Conservation (phyloP, 2,113 vertebrate species). For the Ptilonorhynchus violaceus region DNA sequence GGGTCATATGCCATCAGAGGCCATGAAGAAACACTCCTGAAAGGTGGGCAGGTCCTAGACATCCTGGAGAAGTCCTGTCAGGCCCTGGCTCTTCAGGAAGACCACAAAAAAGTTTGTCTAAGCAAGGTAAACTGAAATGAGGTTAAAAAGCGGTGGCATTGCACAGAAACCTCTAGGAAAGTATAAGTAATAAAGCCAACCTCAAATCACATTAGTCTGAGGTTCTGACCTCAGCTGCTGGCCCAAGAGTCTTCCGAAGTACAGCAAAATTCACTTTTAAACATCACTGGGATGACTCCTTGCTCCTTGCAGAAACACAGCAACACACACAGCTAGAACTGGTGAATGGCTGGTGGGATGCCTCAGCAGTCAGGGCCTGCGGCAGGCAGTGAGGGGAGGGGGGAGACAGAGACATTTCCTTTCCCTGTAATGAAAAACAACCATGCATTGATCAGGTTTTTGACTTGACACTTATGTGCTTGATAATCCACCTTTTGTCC, state of each 20-base stretch:
- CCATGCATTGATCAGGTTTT: background rate
- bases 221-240: background rate
- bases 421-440: background rate
- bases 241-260: background rate
- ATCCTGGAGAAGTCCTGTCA: background rate
- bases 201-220: background rate
- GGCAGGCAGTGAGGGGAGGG: background rate
- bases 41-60: background rate
- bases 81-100: background rate
- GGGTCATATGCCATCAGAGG: no score
- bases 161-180: background rate
- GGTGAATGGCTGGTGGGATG: background rate
- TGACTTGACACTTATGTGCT: background rate
- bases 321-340: background rate
- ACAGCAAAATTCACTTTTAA: background rate
- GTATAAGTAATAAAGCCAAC: background rate
- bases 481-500: background rate
- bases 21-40: background rate
- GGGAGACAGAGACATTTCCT: background rate
- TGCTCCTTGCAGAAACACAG: background rate
- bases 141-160: background rate
- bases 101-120: background rate
- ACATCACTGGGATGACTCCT: background rate
- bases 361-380: fast-evolving
- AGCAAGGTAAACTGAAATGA: background rate